Conservation (phyloP, 2,888 invertebrate genomes). For the Melangyna quadrimaculata region DNA sequence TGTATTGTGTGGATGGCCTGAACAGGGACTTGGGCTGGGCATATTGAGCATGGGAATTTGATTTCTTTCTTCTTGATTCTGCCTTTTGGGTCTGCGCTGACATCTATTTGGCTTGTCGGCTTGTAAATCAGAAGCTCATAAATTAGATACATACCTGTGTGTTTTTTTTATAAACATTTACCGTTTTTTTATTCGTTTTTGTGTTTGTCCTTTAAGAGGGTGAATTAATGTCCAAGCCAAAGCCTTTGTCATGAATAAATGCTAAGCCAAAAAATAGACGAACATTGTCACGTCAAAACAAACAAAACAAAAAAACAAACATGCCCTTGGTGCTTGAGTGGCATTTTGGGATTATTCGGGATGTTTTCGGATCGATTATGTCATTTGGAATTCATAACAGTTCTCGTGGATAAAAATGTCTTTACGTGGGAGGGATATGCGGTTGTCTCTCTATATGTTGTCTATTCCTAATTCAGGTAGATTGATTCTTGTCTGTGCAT, state of each 20-base stretch:
- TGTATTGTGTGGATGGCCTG: not conserved
- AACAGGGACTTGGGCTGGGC: not conserved
- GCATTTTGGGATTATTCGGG: conserved; percentile 60
- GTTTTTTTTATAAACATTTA: conserved; percentile 15
- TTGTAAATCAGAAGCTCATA: conserved; percentile 62
- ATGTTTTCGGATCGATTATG: conserved; percentile 54
- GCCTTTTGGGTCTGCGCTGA: conserved; percentile 6
- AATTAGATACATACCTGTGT: conserved; percentile 46
- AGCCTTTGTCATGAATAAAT: conserved; percentile 63
- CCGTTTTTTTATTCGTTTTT: conserved; percentile 18
- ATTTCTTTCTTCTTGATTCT: not conserved
- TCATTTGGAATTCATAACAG: conserved; percentile 61
- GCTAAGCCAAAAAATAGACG: conserved; percentile 29
- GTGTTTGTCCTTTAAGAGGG: conserved; percentile 24
- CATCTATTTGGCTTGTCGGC: conserved; percentile 46
- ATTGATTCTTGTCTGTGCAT: conserved; percentile 37
- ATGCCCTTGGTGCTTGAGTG: conserved; percentile 51
- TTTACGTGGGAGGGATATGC: conserved; percentile 59
- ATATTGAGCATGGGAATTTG: conserved; percentile 4
- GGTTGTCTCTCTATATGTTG: too few species aligned
- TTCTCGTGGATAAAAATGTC: conserved; percentile 30
- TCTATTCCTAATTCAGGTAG: conserved; percentile 36
- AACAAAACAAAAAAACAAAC: conserved; percentile 18
- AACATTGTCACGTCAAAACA: conserved; percentile 39
- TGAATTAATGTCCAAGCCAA: conserved; percentile 41